These are phyloP conservation scores for Helarctos malayanus DNA, from an alignment of 2,797 vertebrate genomes.

Conservation along the genomic window DNA sequence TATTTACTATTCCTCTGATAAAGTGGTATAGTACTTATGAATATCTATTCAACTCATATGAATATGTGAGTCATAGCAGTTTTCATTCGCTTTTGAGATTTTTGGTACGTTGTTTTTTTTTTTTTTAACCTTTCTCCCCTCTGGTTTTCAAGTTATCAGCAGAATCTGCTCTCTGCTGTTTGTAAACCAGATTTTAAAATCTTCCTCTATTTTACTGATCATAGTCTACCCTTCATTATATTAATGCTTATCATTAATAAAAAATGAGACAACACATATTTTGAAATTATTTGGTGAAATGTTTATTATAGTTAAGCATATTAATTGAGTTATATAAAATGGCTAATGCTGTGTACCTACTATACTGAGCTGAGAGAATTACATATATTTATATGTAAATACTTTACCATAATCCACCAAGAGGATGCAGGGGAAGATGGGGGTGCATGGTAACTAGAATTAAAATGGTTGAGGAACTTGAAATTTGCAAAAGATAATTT, in stretches of 20 bases:
- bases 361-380: neutral
- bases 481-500: conserved; percentile 35
- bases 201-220: neutral
- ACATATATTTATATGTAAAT: conserved; percentile 27
- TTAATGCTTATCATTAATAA: neutral
- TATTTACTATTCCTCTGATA: neutral
- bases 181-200: neutral
- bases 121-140: neutral
- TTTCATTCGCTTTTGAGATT: neutral
- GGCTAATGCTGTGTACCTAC: neutral
- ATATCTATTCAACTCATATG: neutral
- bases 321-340: conserved; percentile 17
- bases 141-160: neutral
- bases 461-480: neutral
- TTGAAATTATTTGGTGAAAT: conserved; percentile 29
- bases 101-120: neutral
- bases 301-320: neutral
- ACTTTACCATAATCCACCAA: neutral
- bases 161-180: neutral
- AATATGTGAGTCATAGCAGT: neutral
- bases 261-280: neutral
- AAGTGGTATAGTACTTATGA: neutral
- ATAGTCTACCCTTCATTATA: neutral
- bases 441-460: neutral
- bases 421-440: neutral